These are phyloP conservation scores for Chelidonichthys spinosus DNA, from an alignment of 2,797 vertebrate species.

Conservation along the genomic window DNA sequence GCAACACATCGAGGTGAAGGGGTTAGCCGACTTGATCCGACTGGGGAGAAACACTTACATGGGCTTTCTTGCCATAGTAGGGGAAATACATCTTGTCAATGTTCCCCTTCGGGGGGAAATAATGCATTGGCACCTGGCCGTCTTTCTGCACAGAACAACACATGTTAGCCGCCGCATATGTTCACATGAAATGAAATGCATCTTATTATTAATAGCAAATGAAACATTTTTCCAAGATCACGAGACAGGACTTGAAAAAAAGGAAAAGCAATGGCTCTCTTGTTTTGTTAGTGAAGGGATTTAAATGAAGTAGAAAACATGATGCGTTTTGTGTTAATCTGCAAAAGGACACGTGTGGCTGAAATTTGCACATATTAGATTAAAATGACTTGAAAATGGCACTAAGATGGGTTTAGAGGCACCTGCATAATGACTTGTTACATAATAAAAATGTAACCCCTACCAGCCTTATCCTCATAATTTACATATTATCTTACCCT, in stretches of 20 bases:
- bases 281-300: slow-evolving; percentile 34
- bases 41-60: slow-evolving; percentile 86
- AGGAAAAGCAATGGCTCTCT: slow-evolving; percentile 37
- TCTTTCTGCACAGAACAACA: slow-evolving; percentile 79
- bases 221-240: slow-evolving; percentile 33
- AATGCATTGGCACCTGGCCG: slow-evolving; percentile 75
- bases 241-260: slow-evolving; percentile 43
- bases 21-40: slow-evolving; percentile 3
- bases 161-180: not conserved
- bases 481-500: slow-evolving; percentile 89
- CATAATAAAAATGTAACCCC: slow-evolving; percentile 47
- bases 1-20: not conserved
- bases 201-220: slow-evolving; percentile 13
- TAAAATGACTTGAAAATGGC: slow-evolving; percentile 53
- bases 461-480: slow-evolving; percentile 67
- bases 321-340: slow-evolving; percentile 38
- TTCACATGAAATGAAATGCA: not conserved
- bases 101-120: slow-evolving; percentile 86
- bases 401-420: slow-evolving; percentile 47
- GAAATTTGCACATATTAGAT: slow-evolving; percentile 22
- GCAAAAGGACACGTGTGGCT: slow-evolving; percentile 25
- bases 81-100: slow-evolving; percentile 97
- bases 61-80: slow-evolving; percentile 94
- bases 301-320: slow-evolving; percentile 37
- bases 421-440: slow-evolving; percentile 49